Base-by-base conservation (phyloP, 2,888 invertebrate genomes). In the Tillus elongatus region DNA sequence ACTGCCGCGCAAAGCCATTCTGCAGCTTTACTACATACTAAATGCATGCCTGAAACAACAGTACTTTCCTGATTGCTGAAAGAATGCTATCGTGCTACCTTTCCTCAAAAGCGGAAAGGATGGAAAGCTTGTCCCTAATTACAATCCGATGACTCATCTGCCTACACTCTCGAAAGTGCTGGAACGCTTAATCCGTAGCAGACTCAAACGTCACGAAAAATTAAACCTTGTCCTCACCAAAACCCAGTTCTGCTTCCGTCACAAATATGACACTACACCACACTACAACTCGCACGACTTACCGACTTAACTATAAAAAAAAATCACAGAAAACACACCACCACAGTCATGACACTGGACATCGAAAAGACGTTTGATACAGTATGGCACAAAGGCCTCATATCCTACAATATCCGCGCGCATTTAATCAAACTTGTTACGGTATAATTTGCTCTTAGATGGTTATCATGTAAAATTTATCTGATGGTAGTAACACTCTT, bases 1-100 rank as follows among this genome's bases (percentile, higher is more conserved):
- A 10, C 15, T 35, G 4, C 29, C 29, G 9, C n/a, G 14, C 3
- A 34, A 34, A 34, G 13, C 27, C n/a, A n/a, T 29, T 12, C 4
- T 29, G 2, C 28, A 28, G 11, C 6, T 35, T 2, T 2, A 6
- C 6, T 10, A 35, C 11, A 35, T 35, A n/a, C 9, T 35, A 2
- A 35, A 35, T 19, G 24, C 24, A 8, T 19, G 24, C 24, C 24
- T 19, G 6, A 19, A 6, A n/a, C 24, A 8, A 6, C 24, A 19
- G n/a, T 19, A 19, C 24, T 14, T n/a, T 8, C 29, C 29, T 6
- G 10, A 29, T 8, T 9, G 4, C 4, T 29, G 29, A 10, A 29
- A 29, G 10, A 29, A 29, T 29, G 29, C 9, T 4, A 29, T 29
- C 4, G 11, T 29, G 11, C 8, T 29, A 29, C 11, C 29, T 8